Base-by-base conservation (phyloP, 2,888 invertebrate genomes). In the Halictus ligatus region DNA sequence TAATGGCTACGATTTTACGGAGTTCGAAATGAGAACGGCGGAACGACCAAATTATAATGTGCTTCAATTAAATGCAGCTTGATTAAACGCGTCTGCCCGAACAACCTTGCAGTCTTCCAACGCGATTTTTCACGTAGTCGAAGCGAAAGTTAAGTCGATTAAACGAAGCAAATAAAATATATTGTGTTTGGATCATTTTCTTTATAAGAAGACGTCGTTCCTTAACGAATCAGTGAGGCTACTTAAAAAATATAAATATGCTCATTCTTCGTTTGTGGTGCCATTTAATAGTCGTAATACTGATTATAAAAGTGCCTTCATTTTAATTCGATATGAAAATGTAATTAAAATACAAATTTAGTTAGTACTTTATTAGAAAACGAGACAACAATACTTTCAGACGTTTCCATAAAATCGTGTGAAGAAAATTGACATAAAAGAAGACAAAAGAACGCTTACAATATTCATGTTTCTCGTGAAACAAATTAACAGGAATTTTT, bases 1-100 rank as follows among this genome's bases (percentile, higher is more conserved):
- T 78, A 46, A 71, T 35, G 46, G 35, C 35, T 12, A 60, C 13
- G 6, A 43, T 64, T 64, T 64, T 18, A 18, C 35, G 15, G 29
- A 64, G 64, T 80, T 54, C 67, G 12, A 10, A 60, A 21, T 5
- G 60, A 15, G 25, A 43, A 72, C 50, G 29, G 6, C 10, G 73
- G 43, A 35, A 43, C 72, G 64, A 78, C 75, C 50, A 58, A 40
- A 60, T n/a, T 40, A 64, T 35, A 71, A 75, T 76, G 48, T 35
- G 64, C 64, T 64, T 29, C 15, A 64, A 64, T 64, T 25, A 64
- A 64, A 64, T 25, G 29, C 25, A 7, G 25, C 21, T 54, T 54
- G 58, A 58, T 58, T 58, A 58, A 58, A 58, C 12, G 3, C 15
- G 2, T 29, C 29, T 15, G 8, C 8, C 35, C 7, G 18, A 29